Evolutionary conservation across 2,888 invertebrate genomes (phyloP), one percentile per base, ranked within the genome.

Genomic region (Liopterus haemorrhoidalis): DNA sequence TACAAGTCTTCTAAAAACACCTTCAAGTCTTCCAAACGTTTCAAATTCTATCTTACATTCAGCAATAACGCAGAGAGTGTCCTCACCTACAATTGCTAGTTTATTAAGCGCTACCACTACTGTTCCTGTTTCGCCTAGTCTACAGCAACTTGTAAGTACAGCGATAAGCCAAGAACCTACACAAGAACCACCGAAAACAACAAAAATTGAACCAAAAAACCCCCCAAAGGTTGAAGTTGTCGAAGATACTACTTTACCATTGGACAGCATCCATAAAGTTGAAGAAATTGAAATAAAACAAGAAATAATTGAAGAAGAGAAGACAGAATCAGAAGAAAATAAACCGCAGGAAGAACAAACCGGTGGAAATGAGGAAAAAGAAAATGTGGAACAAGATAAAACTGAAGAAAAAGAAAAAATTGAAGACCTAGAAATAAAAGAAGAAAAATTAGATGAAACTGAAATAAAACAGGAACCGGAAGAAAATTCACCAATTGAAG

Each of bases 1-100:
- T 33, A 89, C 91, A 5, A 89, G 89, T 32, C 70, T 92, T 24
- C 69, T 92, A 4, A 88, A 90, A 64, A 83, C 82, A 31, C 77
- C 78, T 1, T 75, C 76, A 19, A 75, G 76, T 40, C 64, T 69
- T 12, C 66, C 68, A 50, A 55, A 59, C 54, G 60, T 62, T 61
- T 71, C n/a, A 62, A 73, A 30, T 64, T 66, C 67, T 2, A 67
- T 69, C 41, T 53, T 68, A 33, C 68, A 68, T 50, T 63, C 65
- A 3, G 67, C 66, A 5, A 68, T 68, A 25, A 66, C 66, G 1
- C 66, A 70, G 30, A 63, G 66, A 9, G 63, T 69, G 41, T 60
- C 64, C 0, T 64, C 67, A 2, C 74, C 76, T 1, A 75, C 74
- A 32, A 77, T 76, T 52, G 71, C 75, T 3, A 75, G 74, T 56